Evolutionary conservation across 2,888 invertebrate species (phyloP), one percentile per base, ranked within the genome.

Genomic region (Limnephilus rhombicus): DNA sequence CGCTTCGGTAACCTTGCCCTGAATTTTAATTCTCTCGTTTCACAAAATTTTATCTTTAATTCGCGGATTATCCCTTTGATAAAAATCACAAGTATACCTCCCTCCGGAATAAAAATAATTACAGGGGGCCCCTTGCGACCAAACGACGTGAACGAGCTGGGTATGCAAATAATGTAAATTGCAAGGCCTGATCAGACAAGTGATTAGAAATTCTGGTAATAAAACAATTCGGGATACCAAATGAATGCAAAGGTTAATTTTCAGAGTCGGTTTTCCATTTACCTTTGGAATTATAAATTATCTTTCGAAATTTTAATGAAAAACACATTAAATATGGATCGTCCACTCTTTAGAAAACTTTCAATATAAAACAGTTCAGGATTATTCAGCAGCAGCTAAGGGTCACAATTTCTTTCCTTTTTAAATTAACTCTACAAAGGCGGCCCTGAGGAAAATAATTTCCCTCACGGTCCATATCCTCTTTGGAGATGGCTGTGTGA

Each of bases 151-250:
- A 12, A 41, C 37, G 81, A 87, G 85, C 31, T 80, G 82, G 68
- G 91, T 93, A 93, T 93, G 93, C 93, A 93, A 93, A 93, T 93
- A 68, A 93, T 93, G 86, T 90, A 92, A 93, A 93, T 93, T 93
- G 92, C 90, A 91, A 90, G 81, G 85, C 85, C 91, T 89, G 92
- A 93, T 93, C 91, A 85, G 92, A 93, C 90, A 90, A 89, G 81
- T 90, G 92, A 91, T 93, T 92, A 88, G 89, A 81, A 90, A 90
- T 93, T 90, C 41, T 49, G 90, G 85, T 90, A 93, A 91, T 93
- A 92, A 92, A 92, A 92, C 91, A 87, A 88, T 83, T 86, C 11
- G 29, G 45, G 15, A 89, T 41, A 49, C n/a, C 18, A 80, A 49
- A 34, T 29, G 31, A 31, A 34, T 24, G 24, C 37, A 13, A 37